phyloP scores from a whole-genome alignment of 2,113 vertebrate species.

The Sphaerodactylus townsendi region DNA sequence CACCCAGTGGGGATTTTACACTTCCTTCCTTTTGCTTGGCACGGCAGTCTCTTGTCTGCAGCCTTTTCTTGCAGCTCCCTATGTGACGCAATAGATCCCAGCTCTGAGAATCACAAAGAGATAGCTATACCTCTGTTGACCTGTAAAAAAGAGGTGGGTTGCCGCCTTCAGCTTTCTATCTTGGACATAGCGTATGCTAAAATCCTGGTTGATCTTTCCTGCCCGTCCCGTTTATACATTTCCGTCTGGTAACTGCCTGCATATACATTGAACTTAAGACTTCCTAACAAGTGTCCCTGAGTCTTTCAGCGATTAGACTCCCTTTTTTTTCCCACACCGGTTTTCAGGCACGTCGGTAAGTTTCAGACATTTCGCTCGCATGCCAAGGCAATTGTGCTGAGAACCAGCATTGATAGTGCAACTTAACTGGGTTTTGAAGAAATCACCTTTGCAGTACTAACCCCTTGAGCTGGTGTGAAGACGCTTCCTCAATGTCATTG shows the following conservation, averaged over 20 bases:
- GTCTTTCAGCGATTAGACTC: neutral
- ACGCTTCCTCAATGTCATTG: constrained; percentile 67
- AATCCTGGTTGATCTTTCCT: neutral
- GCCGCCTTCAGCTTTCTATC: neutral
- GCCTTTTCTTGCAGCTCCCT: neutral
- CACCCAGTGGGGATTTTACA: neutral
- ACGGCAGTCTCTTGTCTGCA: neutral
- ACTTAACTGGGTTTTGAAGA: neutral
- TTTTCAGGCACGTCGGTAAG: neutral
- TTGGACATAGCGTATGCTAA: neutral
- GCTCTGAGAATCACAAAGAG: neutral
- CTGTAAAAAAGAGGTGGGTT: neutral
- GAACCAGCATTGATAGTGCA: neutral
- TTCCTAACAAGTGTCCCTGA: neutral
- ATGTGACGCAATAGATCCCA: neutral
- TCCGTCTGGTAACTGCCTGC: neutral
- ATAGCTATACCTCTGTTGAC: neutral
- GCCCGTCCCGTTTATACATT: neutral
- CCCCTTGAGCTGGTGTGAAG: constrained; percentile 41
- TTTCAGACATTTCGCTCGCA: constrained; percentile 15
- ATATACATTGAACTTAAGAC: neutral
- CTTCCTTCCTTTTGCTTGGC: neutral
- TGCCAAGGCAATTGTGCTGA: neutral
- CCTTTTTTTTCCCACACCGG: neutral
- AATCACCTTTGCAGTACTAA: constrained; percentile 16